Evolutionary conservation across 2,888 invertebrate genomes (phyloP), one percentile per base, ranked within the genome.

Genomic region (Sepiola atlantica): DNA sequence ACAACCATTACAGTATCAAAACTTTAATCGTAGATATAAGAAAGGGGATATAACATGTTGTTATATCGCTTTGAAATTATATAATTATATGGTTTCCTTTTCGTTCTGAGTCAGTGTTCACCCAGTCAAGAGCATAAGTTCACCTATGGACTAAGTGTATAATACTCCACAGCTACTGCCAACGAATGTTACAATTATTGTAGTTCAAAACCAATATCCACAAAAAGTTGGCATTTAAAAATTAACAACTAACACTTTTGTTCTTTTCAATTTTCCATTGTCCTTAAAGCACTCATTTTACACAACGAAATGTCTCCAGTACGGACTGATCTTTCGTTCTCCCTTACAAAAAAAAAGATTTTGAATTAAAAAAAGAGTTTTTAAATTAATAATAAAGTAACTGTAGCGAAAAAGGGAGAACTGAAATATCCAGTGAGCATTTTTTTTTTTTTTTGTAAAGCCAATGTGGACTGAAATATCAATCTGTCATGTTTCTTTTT

Each of bases 161-260:
- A n/a, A 32, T 77, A 77, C 32, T 77, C 32, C 77, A 77, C 77
- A 32, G 77, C 77, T 3, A 77, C 77, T 77, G 77, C 32, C 77
- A 77, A 77, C 77, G 77, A 77, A 77, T 14, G n/a, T 32, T 77
- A 77, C n/a, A 12, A 32, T 77, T 77, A 16, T n/a, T 77, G 77
- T 77, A 77, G 32, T 77, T 3, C n/a, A 77, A 77, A 16, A 77
- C n/a, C 14, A 77, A 61, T n/a, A 77, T 14, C 12, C n/a, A 77
- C 4, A 77, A 77, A 45, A 14, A n/a, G 77, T 77, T 77, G 77
- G 77, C 32, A 14, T 77, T 77, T n/a, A 77, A 77, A 77, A 61
- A 77, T n/a, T 77, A 77, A 77, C 77, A 77, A 77, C n/a, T 77
- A 77, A 77, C 77, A 77, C 77, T 77, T 77, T 77, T n/a, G 77